Base-by-base conservation (phyloP, 2,113 vertebrate genomes). In the Variabilichromis moorii region DNA sequence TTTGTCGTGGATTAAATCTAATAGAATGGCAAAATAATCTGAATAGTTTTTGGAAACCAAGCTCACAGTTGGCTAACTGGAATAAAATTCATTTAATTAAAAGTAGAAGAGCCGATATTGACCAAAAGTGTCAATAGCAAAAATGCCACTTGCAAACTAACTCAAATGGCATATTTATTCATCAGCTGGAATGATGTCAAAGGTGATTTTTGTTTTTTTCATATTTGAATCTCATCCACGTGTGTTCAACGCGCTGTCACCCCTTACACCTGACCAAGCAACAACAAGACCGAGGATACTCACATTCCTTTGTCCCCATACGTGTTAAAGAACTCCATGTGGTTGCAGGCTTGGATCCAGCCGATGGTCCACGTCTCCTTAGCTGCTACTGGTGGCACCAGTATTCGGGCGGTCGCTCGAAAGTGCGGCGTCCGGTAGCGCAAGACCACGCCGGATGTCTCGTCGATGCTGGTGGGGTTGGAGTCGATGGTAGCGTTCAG, bases 311-410 rank as follows among this genome's bases (percentile, higher is more conserved):
- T 98, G 12, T 97, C 97, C 73, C 98, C 98, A 2, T 99, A 99
- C 59, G 97, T 97, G 90, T 99, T 99, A 97, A 98, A 98, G 93
- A 99, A 99, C 94, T 99, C 98, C 99, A 99, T 99, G 96, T 99
- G 98, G 95, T 98, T 99, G 91, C 99, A 99, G 0, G 98, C 98
- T 95, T 99, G 99, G 57, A 99, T 99, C 99, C 99, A 99, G 84
- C 99, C 99, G 47, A 99, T 97, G 6, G 97, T 97, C 99, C 99
- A 99, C 13, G 98, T 99, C 96, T 99, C 98, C 86, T 97, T 98
- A 61, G 94, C 96, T 94, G 98, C 95, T 17, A 99, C 95, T 6
- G 98, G 97, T 1, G 98, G 98, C 94, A 99, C 97, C 91, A 98
- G 81, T 26, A 99, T 97, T n/a, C 98, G 97, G 3, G 99, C 99